phyloP scores from a whole-genome alignment of 2,888 invertebrate species.

The Alloplasta piceator region DNA sequence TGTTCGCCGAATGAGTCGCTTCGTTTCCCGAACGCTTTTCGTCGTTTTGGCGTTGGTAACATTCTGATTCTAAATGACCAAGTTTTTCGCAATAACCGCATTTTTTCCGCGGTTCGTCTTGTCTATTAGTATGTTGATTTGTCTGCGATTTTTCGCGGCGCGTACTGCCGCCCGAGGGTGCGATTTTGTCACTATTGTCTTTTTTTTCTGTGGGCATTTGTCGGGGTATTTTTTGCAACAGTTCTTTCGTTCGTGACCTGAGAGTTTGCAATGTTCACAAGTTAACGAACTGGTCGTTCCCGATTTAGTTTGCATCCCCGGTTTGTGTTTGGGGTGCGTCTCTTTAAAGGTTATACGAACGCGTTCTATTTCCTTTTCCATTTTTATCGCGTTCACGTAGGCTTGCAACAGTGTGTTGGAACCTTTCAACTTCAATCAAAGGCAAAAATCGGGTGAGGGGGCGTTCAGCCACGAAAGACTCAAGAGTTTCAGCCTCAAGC shows the following conservation, averaged over 20 bases:
- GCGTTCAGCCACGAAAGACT: conserved; percentile 29
- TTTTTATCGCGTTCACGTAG: conserved; percentile 14
- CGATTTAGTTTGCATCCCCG: neutral
- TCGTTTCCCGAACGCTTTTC: conserved; percentile 21
- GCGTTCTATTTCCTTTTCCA: conserved; percentile 45
- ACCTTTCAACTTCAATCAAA: conserved; percentile 31
- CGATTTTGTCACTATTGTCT: neutral
- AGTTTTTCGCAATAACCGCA: conserved; percentile 29
- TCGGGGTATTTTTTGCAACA: conserved; percentile 33
- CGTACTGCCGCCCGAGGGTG: neutral
- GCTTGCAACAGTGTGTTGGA: neutral
- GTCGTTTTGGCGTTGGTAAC: neutral
- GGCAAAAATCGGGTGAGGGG: conserved; percentile 35
- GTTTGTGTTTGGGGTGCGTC: neutral
- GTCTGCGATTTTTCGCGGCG: neutral
- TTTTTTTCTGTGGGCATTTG: conserved; percentile 8
- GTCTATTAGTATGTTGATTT: neutral
- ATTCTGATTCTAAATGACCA: conserved; percentile 4
- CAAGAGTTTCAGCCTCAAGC: conserved; percentile 32
- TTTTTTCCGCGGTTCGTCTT: neutral
- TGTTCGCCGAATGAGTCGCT: conserved; percentile 22
- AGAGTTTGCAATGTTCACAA: conserved; percentile 20
- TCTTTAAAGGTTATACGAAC: conserved; percentile 29
- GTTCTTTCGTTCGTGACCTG: conserved; percentile 1
- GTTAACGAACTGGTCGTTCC: neutral